These are phyloP conservation scores for Eilema depressum DNA, from an alignment of 2,888 invertebrate species.

Conservation along the genomic window DNA sequence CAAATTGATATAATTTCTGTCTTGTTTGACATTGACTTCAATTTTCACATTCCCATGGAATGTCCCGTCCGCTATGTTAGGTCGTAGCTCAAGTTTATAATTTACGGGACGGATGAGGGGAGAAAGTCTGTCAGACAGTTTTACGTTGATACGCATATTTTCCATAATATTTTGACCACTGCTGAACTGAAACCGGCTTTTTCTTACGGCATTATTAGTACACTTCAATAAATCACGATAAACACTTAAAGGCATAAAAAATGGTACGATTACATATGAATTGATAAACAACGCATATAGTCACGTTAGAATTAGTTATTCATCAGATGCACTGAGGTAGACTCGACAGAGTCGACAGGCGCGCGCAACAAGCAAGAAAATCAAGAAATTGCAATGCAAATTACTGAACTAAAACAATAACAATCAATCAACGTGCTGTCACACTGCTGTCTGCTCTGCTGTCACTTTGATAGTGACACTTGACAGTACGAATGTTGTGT, in stretches of 20 bases:
- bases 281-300: background rate
- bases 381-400: background rate
- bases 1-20: constrained; percentile 80
- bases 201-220: constrained; percentile 24
- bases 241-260: constrained; percentile 12
- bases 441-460: no score
- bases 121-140: constrained; percentile 69
- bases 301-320: background rate
- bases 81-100: constrained; percentile 71
- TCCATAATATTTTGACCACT: constrained; percentile 42
- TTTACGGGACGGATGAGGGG: constrained; percentile 68
- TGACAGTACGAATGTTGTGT: no score
- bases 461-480: background rate
- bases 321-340: background rate
- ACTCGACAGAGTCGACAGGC: background rate
- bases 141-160: constrained; percentile 57
- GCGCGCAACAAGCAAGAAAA: background rate
- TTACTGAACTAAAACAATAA: background rate
- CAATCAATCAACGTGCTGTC: background rate
- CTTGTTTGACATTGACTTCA: constrained; percentile 69
- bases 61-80: constrained; percentile 65
- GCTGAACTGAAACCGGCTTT: constrained; percentile 27
- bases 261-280: background rate
- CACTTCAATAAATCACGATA: constrained; percentile 45
- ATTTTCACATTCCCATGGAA: constrained; percentile 76